Evolutionary conservation across 1,140 invertebrate species (phyloP).

Genomic region (Apis laboriosa): DNA sequence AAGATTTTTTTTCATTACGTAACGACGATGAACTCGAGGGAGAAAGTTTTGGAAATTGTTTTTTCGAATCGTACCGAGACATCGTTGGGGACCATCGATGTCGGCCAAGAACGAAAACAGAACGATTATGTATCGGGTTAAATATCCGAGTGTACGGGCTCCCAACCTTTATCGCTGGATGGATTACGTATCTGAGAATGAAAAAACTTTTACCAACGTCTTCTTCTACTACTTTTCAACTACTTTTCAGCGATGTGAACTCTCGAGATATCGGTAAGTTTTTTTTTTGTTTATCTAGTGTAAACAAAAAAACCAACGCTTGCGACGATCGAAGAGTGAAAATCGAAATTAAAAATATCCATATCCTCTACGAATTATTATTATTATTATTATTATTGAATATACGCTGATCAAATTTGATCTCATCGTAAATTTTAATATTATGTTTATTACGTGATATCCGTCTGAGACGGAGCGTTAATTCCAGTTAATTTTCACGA

Average conservation of each 20-base stretch:
- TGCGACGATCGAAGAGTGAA: background rate
- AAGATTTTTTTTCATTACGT: background rate
- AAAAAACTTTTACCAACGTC: background rate
- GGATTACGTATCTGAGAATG: background rate
- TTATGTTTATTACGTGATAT: too few species aligned
- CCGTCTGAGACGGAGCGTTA: too few species aligned
- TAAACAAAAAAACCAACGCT: background rate
- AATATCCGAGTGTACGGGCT: too few species aligned
- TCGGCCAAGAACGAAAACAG: background rate
- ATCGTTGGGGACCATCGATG: background rate
- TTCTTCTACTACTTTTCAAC: background rate
- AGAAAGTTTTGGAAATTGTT: background rate
- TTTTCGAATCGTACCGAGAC: too few species aligned
- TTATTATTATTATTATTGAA: too few species aligned
- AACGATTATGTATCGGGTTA: too few species aligned
- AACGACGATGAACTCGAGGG: background rate
- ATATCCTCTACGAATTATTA: background rate
- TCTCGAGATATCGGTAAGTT: background rate
- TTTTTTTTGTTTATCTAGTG: background rate
- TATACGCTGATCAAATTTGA: too few species aligned
- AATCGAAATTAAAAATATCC: background rate
- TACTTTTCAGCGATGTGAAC: background rate
- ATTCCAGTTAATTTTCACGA: too few species aligned
- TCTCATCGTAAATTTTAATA: background rate
- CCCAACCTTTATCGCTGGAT: background rate